These are phyloP conservation scores for Argopecten irradians DNA, from an alignment of 1,140 invertebrate genomes.

Conservation along the genomic window DNA sequence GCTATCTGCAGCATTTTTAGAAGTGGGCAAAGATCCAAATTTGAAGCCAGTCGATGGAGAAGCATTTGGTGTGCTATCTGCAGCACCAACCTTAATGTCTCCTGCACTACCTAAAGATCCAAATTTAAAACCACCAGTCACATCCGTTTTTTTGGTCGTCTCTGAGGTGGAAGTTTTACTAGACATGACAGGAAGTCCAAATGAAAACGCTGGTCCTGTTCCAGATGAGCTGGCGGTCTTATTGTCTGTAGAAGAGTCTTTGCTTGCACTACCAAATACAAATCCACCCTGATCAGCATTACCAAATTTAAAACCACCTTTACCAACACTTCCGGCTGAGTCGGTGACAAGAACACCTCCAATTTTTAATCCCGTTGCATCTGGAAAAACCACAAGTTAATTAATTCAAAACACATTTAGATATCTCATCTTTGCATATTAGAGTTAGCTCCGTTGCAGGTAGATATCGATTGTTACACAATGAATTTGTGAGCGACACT, in stretches of 20 bases:
- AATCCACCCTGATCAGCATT: background rate
- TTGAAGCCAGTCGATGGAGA: background rate
- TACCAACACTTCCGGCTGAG: background rate
- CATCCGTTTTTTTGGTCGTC: background rate
- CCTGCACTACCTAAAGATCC: background rate
- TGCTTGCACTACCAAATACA: background rate
- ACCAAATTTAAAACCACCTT: constrained; percentile 17
- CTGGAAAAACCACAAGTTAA: too few relatives aligned
- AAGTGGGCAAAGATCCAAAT: too few relatives aligned
- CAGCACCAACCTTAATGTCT: too few relatives aligned
- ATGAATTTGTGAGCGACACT: too few relatives aligned
- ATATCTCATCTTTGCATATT: too few relatives aligned
- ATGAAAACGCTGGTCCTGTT: background rate
- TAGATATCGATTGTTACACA: too few relatives aligned
- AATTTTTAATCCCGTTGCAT: background rate
- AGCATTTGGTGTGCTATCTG: background rate
- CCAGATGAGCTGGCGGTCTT: background rate
- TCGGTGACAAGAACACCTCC: background rate
- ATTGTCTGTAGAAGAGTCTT: background rate
- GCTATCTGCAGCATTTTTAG: background rate
- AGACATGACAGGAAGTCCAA: background rate
- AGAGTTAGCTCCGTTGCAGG: too few relatives aligned
- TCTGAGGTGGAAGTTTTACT: background rate
- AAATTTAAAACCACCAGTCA: background rate
- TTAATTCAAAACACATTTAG: too few relatives aligned